Conservation (phyloP, 2,888 invertebrate species). For the Drosophila merina region DNA sequence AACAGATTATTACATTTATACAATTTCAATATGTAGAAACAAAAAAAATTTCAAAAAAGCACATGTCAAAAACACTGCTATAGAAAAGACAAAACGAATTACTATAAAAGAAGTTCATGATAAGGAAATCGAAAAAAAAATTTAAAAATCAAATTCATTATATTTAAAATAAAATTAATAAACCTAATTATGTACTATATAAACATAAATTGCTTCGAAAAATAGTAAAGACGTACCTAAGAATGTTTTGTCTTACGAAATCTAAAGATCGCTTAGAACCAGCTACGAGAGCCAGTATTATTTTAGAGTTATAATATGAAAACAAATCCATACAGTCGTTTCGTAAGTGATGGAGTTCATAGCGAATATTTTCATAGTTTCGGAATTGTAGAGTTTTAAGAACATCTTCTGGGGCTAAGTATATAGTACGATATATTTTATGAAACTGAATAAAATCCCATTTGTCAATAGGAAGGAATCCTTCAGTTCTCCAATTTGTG, state of each 20-base stretch:
- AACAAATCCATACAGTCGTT: conserved; percentile 92
- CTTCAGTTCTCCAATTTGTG: conserved; percentile 83
- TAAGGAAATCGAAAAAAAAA: too few relatives aligned
- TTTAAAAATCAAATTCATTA: too few relatives aligned
- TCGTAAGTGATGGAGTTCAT: conserved; percentile 86
- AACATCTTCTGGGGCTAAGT: conserved; percentile 76
- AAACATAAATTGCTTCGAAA: too few relatives aligned
- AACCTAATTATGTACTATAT: too few relatives aligned
- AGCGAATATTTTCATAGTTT: conserved; percentile 87
- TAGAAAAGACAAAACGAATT: too few relatives aligned
- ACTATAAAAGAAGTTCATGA: too few relatives aligned
- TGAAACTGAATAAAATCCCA: conserved; percentile 83
- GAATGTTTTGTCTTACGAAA: conserved; percentile 86
- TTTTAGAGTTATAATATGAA: conserved; percentile 90
- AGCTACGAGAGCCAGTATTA: conserved; percentile 90
- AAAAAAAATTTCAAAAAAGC: too few relatives aligned
- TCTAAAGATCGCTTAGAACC: conserved; percentile 90
- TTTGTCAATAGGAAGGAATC: conserved; percentile 81
- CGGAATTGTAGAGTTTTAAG: conserved; percentile 84
- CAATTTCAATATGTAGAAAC: too few relatives aligned
- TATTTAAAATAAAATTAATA: too few relatives aligned
- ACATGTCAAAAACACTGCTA: too few relatives aligned
- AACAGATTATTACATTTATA: too few relatives aligned
- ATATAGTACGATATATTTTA: conserved; percentile 81
- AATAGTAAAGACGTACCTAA: conserved; percentile 68